Evolutionary conservation across 1,140 invertebrate species (phyloP), one percentile per base, ranked within the genome.

Genomic region (Sinella curviseta): DNA sequence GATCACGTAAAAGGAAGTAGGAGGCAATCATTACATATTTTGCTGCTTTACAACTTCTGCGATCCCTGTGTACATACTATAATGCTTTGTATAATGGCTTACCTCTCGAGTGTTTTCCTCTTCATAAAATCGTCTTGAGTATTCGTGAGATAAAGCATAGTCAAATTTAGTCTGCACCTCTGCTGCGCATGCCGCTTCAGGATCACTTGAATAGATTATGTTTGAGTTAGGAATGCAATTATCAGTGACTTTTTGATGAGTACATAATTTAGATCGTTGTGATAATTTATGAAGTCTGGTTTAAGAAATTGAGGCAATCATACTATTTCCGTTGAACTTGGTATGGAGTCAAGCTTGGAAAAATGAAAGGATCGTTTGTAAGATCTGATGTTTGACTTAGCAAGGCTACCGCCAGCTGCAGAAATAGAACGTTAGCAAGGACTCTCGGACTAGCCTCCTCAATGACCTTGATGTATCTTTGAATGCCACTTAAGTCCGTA

Each of bases 391-490:
- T 70, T 70, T 70, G 65, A 33, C 65, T 70, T 1, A 70, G 65
- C 12, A 70, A n/a, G 1, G 65, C 30, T 31, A 70, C 65, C 1
- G 65, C 65, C 31, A 70, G 30, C 30, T 70, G 65, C 3, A 70
- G 65, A 33, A 70, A 70, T 12, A 70, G 30, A 30, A 70, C 31
- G n/a, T 70, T 70, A 31, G 65, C 65, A 33, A 70, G 65, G 3
- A 70, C 65, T 31, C 31, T 8, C 8, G 65, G 65, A 33, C 31
- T 70, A 8, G 65, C 65, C n/a, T 70, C 65, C 30, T 70, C 65
- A 31, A 70, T 70, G 31, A 70, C 65, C n/a, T 33, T 70, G 26
- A 70, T 70, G 31, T 70, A 70, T 16, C 65, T 3, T 70, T 70
- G 65, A 30, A 70, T 30, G 1, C 65, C 65, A 31, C 12, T 30